phyloP scores from a whole-genome alignment of 1,140 invertebrate genomes.

The Diprion similis region DNA sequence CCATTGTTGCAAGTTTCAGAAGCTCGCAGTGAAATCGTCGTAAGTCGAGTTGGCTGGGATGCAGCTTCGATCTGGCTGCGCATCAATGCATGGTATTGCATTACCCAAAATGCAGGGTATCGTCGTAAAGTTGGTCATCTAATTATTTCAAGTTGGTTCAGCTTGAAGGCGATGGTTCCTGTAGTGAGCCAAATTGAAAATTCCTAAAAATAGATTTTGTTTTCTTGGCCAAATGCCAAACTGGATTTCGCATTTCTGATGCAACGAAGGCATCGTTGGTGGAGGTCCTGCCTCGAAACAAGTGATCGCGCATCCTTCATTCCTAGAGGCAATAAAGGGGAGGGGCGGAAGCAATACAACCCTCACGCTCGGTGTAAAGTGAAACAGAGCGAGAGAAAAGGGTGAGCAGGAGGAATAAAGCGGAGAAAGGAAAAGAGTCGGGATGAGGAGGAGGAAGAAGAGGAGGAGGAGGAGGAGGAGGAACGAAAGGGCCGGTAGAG shows the following conservation, averaged over 20 bases:
- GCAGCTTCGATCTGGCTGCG: too few relatives aligned
- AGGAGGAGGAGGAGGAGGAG: neutral
- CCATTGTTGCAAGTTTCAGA: too few relatives aligned
- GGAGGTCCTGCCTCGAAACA: neutral
- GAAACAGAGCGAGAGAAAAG: neutral
- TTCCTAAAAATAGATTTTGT: slow-evolving; percentile 9
- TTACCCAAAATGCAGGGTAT: too few relatives aligned
- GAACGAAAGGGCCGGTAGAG: neutral
- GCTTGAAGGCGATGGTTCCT: neutral
- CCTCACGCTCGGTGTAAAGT: too few relatives aligned
- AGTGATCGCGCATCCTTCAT: neutral
- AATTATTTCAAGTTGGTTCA: neutral
- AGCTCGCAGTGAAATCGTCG: too few relatives aligned
- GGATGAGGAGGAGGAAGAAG: neutral
- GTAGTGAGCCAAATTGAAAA: slow-evolving; percentile 14
- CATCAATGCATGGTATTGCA: too few relatives aligned
- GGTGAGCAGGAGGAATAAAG: neutral
- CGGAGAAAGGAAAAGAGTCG: neutral
- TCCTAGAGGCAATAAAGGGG: neutral
- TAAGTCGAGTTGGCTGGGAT: too few relatives aligned
- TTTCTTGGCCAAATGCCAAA: neutral
- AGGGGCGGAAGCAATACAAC: neutral
- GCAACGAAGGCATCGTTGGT: neutral
- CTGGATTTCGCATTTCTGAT: neutral
- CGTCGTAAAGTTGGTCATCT: neutral